Base-by-base conservation (phyloP, 2,888 invertebrate species). In the Drosophila ustulata region DNA sequence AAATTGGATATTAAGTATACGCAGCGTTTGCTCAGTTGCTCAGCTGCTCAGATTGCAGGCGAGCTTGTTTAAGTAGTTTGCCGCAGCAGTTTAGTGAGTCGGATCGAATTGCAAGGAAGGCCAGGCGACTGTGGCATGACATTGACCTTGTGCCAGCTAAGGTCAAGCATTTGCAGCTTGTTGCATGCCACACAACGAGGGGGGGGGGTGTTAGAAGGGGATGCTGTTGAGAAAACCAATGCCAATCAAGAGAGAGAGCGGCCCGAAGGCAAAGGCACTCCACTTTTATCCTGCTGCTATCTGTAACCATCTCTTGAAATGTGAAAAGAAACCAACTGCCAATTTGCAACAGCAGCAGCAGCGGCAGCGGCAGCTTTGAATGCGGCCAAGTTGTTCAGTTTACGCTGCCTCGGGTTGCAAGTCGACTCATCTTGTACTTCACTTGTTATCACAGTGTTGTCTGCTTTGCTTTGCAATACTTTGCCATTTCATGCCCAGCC, bases 151-250 rank as follows among this genome's bases (percentile, higher is more conserved):
- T 18, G 70, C 63, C 50, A 52, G 57, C 26, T 64, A 72, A 79
- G 82, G 82, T 85, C 82, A 72, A 68, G 55, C 49, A 25, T 47
- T 61, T 75, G 75, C 82, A 76, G 79, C 86, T 82, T 82, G 81
- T 82, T 82, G 81, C 73, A 84, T 79, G 69, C 85, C 61, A 37
- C 30, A 30, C 26, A 41, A 18, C 25, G 25, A 13, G 11, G 37
- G 11, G 4, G 11, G 4, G 4, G 34, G 34, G 4, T 4, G 4
- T 4, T 1, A 11, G 11, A 11, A 9, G 3, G 34, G 34, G 1
- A 11, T 37, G 13, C 25, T 18, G 18, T 18, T 1, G 18, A 18
- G 18, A 45, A 55, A 55, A 18, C 49, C 56, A 62, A 57, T 55
- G 62, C 34, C 46, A 57, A 57, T 57, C 57, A 25, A 51, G 51